Percentiles rank a stretch among this genome's conserved stretches.
Evolutionary conservation across 2,113 vertebrate species (phyloP).

Genomic region (Cinclus mexicanus): DNA sequence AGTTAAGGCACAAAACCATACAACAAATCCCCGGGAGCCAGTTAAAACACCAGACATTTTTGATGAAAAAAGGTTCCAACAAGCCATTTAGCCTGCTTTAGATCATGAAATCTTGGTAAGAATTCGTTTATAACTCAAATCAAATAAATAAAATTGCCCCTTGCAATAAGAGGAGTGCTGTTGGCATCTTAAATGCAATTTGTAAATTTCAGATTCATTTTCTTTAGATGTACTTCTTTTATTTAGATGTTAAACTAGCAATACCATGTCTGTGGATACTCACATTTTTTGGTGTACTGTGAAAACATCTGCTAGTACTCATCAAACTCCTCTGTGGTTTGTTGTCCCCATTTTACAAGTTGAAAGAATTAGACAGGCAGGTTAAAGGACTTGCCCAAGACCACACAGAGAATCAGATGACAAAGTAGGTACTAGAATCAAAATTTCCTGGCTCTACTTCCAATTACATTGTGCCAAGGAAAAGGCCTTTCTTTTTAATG

Average conservation of each 20-base stretch:
- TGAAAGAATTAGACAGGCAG: slow-evolving; percentile 42
- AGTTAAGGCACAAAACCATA: neutral
- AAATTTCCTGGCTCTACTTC: slow-evolving; percentile 53
- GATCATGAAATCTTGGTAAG: neutral
- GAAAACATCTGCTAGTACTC: slow-evolving; percentile 53
- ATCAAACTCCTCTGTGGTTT: slow-evolving; percentile 24
- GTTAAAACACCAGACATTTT: neutral
- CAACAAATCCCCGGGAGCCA: neutral
- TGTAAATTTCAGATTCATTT: neutral
- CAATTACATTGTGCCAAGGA: slow-evolving; percentile 18
- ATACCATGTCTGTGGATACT: neutral
- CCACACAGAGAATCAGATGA: slow-evolving; percentile 42
- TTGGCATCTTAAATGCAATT: neutral
- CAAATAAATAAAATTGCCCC: neutral
- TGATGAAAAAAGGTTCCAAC: neutral
- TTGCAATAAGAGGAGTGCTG: neutral
- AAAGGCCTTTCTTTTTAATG: slow-evolving; percentile 19
- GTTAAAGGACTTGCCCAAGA: slow-evolving; percentile 53
- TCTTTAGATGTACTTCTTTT: neutral
- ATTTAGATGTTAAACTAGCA: neutral
- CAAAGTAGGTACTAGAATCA: slow-evolving; percentile 39
- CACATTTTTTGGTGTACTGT: neutral
- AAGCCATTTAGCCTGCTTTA: neutral
- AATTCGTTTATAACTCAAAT: neutral
- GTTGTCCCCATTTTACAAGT: slow-evolving; percentile 25